Evolutionary conservation across 2,888 invertebrate species (phyloP), one percentile per base, ranked within the genome.

Genomic region (Brassicogethes aeneus): DNA sequence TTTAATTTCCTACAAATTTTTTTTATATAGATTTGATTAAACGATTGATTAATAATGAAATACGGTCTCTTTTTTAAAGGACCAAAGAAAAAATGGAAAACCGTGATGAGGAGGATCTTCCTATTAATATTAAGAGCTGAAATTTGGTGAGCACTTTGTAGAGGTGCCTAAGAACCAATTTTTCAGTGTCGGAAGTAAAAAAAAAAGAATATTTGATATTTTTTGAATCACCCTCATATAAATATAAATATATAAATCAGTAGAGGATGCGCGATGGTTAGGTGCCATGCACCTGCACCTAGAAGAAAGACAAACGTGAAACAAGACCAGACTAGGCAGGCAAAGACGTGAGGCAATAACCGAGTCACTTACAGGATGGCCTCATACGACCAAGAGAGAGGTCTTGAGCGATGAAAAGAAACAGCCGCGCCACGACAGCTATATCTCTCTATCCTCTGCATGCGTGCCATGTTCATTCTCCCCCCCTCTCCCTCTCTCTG

Each of bases 291-390:
- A 23, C 23, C 23, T 36, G 36, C 36, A 36, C 17, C 36, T 17
- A 17, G 13, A 36, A 33, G 36, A 36, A 15, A 36, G 17, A 16
- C 36, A 36, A 17, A 17, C 14, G 23, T 10, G n/a, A n/a, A n/a
- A 23, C 23, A 23, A 23, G 23, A 23, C 23, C 23, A 23, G 23
- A 23, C 23, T 10, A 23, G 23, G 23, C 17, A n/a, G 17, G 36
- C 10, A 8, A 17, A 17, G 10, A 10, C 36, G 17, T 36, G 34
- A 34, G 36, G 36, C 36, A 36, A 36, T 36, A 36, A 36, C 36
- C 36, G 16, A 15, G 17, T 36, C 36, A 36, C 17, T 23, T 23
- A 23, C 23, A 23, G 23, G 23, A 23, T 23, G 23, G 23, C 23
- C 23, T 23, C 10, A 23, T 23, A 23, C 10, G 23, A 7, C 10